These are phyloP conservation scores for Hippocampus kuda DNA, from an alignment of 2,797 vertebrate genomes.

Conservation along the genomic window DNA sequence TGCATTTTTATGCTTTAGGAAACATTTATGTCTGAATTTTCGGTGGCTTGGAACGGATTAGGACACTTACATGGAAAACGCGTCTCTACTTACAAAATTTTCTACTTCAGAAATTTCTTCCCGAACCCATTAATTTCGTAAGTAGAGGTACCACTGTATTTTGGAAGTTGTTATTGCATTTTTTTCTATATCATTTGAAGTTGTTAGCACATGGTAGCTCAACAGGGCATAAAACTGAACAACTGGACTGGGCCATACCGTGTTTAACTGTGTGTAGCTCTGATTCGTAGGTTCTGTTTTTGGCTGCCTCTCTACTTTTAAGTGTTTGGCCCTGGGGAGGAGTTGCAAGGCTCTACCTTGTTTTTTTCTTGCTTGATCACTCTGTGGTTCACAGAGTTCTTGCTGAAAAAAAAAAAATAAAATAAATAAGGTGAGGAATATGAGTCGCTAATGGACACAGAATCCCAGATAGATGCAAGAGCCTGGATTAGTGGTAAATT, in stretches of 20 bases:
- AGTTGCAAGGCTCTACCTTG: slow-evolving; percentile 12
- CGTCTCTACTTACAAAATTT: too few relatives aligned
- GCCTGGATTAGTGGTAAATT: slow-evolving; percentile 53
- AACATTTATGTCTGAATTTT: too few relatives aligned
- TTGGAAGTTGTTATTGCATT: not conserved
- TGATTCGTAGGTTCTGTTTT: not conserved
- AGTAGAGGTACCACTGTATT: not conserved
- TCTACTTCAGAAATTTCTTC: too few relatives aligned
- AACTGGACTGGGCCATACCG: not conserved
- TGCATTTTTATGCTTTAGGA: too few relatives aligned
- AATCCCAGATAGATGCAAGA: slow-evolving; percentile 42
- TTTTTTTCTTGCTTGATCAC: slow-evolving; percentile 39
- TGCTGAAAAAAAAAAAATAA: slow-evolving; percentile 15
- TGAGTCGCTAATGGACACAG: slow-evolving; percentile 42
- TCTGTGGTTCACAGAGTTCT: slow-evolving; percentile 47
- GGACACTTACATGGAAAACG: too few relatives aligned
- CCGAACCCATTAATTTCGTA: too few relatives aligned
- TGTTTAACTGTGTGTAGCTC: not conserved
- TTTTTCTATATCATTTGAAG: not conserved
- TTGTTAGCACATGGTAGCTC: not conserved
- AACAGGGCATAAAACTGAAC: not conserved
- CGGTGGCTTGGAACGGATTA: too few relatives aligned
- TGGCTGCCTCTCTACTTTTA: not conserved
- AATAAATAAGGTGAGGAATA: slow-evolving; percentile 31
- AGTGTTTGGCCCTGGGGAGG: not conserved